Conservation (phyloP, 2,797 vertebrate species). For the Sebastes steindachneri region DNA sequence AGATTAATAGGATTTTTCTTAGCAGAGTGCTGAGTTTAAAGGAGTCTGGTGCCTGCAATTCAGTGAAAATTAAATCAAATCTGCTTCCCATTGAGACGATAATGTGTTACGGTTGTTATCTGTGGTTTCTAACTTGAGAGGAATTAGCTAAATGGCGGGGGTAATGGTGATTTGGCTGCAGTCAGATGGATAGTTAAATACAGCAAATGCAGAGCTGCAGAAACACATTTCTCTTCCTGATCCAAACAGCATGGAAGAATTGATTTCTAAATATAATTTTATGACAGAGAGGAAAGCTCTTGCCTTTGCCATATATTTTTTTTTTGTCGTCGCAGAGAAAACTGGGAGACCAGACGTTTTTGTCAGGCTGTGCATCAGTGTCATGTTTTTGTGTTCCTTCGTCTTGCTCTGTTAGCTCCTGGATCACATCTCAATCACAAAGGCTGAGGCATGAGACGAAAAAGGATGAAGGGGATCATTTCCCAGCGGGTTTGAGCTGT, state of each 20-base stretch:
- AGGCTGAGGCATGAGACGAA: slow-evolving; percentile 7
- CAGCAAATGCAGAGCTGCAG: slow-evolving; percentile 6
- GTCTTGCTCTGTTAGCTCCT: not conserved
- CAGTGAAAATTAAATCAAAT: slow-evolving; percentile 30
- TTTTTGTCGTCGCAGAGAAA: not conserved
- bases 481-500: not conserved
- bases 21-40: slow-evolving; percentile 18
- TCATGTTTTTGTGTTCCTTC: not conserved
- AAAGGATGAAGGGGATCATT: slow-evolving; percentile 6
- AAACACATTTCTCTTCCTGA: slow-evolving; percentile 1
- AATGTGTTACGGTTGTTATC: slow-evolving; percentile 37
- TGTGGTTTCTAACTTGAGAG: slow-evolving; percentile 21
- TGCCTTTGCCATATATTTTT: not conserved
- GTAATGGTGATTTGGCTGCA: slow-evolving; percentile 1
- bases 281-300: not conserved
- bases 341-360: not conserved
- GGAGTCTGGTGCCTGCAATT: slow-evolving; percentile 12
- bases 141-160: slow-evolving; percentile 3
- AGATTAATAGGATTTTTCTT: slow-evolving; percentile 23
- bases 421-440: slow-evolving; percentile 22
- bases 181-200: slow-evolving; percentile 1
- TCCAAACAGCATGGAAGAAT: not conserved
- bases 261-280: slow-evolving; percentile 20
- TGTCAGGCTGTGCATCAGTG: not conserved
- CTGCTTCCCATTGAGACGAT: slow-evolving; percentile 34